Evolutionary conservation across 64 coral and sea anemone species (phyloP).

Genomic region (Montipora efflorescens): DNA sequence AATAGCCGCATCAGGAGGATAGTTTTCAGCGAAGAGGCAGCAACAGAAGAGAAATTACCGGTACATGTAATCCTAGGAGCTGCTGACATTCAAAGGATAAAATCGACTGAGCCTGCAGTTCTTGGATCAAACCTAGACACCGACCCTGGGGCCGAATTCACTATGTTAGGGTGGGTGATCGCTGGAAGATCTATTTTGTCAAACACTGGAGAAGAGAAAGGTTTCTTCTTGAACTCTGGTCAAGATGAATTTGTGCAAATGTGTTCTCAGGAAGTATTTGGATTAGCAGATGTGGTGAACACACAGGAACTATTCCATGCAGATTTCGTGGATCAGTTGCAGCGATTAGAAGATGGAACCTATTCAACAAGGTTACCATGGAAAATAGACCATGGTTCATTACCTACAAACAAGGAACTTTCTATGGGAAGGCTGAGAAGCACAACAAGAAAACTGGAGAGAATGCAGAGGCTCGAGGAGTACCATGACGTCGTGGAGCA

Average conservation of each 20-base stretch:
- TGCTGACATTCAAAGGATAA: slow-evolving; percentile 60
- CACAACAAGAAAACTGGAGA: too few species aligned
- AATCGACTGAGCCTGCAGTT: slow-evolving; percentile 56
- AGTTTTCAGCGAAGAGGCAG: slow-evolving; percentile 49
- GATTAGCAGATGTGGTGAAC: too few species aligned
- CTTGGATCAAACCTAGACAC: slow-evolving; percentile 61
- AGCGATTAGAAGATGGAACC: too few species aligned
- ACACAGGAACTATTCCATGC: too few species aligned
- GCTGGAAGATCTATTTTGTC: not conserved
- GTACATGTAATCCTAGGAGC: slow-evolving; percentile 64
- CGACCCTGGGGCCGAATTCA: slow-evolving; percentile 64
- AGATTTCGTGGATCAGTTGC: too few species aligned
- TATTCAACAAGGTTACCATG: too few species aligned
- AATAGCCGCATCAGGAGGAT: not conserved
- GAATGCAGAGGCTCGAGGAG: too few species aligned
- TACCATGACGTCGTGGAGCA: too few species aligned
- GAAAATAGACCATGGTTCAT: not conserved
- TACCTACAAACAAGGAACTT: too few species aligned
- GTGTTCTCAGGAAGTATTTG: too few species aligned
- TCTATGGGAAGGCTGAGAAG: too few species aligned
- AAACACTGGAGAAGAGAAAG: slow-evolving; percentile 33
- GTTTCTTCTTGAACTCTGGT: slow-evolving; percentile 36
- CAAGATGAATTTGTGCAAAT: too few species aligned
- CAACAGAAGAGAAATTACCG: slow-evolving; percentile 43
- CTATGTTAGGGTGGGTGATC: slow-evolving; percentile 52